Base-by-base conservation (phyloP, 2,888 invertebrate species). In the Patella ulyssiponensis region DNA sequence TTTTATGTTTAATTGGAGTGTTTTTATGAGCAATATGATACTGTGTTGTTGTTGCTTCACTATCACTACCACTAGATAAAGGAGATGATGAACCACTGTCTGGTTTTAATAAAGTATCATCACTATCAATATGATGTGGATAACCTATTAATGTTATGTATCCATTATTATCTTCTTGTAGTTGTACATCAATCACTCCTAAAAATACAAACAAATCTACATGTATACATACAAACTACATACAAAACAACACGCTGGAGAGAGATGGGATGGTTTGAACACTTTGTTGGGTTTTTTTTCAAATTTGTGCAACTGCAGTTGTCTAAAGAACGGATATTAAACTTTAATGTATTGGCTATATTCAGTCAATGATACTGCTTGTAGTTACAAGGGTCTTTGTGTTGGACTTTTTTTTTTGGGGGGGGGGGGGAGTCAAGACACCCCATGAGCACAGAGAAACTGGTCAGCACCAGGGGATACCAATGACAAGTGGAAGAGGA, bases 161-260 rank as follows among this genome's bases (percentile, higher is more conserved):
- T 11, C 93, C 93, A 83, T 93, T 92, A 71, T 89, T 89, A 80
- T 93, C 93, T 84, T 93, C 92, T 23, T 91, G 88, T 79, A 93
- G 91, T 71, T 91, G 85, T 33, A 92, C 92, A 84, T 93, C 90
- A 70, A 93, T 89, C 12, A 89, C 85, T 78, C 92, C 92, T 91
- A 81, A 58, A 82, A 74, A 15, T 23, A 71, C 33, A 64, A 14
- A 70, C n/a, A 53, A 75, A 69, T 23, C n/a, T 71, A 44, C 44
- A n/a, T 15, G 27, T 64, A 20, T 14, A 20, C 44, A 20, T 33
- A 72, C 17, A 72, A 72, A 44, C 44, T 44, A 44, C 64, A n/a
- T 64, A n/a, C 64, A 64, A 12, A 20, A n/a, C 11, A 64, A 7
- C 7, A 73, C 33, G 52, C 3, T 20, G 51, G 33, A 15, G 15